phyloP scores from a whole-genome alignment of 35 echinoderm and acorn worm species.

The Apostichopus japonicus region DNA sequence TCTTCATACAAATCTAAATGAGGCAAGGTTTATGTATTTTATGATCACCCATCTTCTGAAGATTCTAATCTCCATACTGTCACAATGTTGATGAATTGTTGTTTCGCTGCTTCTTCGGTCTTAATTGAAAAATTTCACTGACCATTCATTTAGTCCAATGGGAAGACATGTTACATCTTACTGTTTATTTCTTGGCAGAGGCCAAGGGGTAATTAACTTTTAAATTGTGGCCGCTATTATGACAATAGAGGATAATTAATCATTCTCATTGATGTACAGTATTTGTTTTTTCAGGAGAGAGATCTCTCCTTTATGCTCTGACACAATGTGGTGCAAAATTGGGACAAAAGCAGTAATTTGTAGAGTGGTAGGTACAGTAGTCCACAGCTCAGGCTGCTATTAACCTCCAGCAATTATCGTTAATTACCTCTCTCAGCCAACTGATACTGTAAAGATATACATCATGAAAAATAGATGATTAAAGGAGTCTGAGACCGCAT shows the following conservation, averaged over 20 bases:
- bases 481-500: background rate
- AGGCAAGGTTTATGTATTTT: too few relatives aligned
- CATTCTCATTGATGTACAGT: background rate
- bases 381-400: too few relatives aligned
- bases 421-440: too few relatives aligned
- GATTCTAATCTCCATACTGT: background rate
- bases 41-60: too few relatives aligned
- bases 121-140: constrained; percentile 38
- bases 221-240: background rate
- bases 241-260: constrained; percentile 20
- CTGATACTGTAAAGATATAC: background rate
- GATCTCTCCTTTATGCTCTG: background rate
- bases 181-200: constrained; percentile 35
- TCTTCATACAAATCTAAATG: too few relatives aligned
- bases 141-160: constrained; percentile 26
- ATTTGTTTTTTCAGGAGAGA: background rate
- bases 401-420: too few relatives aligned
- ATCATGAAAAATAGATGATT: background rate
- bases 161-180: constrained; percentile 6
- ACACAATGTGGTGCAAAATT: background rate
- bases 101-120: too few relatives aligned
- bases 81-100: constrained; percentile 44
- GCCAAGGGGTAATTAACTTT: constrained; percentile 4
- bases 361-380: too few relatives aligned
- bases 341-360: too few relatives aligned